phyloP scores from a whole-genome alignment of 2,797 vertebrate species.

The Rachycentron canadum region DNA sequence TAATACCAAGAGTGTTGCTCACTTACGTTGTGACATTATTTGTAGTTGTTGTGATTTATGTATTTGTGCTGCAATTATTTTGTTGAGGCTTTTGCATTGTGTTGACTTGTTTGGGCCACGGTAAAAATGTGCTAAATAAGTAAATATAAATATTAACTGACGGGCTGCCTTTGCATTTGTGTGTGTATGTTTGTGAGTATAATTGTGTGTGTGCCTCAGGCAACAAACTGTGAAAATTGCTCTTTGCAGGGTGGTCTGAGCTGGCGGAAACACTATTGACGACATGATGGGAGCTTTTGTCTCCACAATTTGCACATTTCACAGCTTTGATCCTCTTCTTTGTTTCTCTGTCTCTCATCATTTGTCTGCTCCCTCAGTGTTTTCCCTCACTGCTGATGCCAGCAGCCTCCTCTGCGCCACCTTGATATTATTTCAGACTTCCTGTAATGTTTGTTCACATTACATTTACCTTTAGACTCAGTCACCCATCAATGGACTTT shows the following conservation, averaged over 20 bases:
- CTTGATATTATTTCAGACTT: background rate
- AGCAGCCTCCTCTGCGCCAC: background rate
- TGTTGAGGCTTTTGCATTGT: no score
- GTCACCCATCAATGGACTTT: background rate
- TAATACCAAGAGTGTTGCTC: no score
- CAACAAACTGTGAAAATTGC: background rate
- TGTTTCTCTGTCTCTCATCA: background rate
- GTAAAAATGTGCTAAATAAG: background rate
- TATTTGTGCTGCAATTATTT: no score
- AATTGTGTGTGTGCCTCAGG: background rate
- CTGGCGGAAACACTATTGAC: background rate
- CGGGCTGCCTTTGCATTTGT: background rate
- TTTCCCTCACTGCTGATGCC: background rate
- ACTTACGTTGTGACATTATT: no score
- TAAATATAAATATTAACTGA: background rate
- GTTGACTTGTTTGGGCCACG: no score
- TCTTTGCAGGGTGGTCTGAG: background rate
- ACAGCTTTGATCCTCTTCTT: background rate
- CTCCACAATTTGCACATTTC: slow-evolving; percentile 3
- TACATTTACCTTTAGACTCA: background rate
- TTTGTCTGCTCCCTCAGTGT: background rate
- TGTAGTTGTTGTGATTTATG: no score
- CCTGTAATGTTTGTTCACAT: background rate
- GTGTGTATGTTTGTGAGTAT: background rate
- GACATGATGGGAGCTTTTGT: background rate